These are phyloP conservation scores for Labeo rohita DNA, from an alignment of 2,113 vertebrate species.

Conservation along the genomic window DNA sequence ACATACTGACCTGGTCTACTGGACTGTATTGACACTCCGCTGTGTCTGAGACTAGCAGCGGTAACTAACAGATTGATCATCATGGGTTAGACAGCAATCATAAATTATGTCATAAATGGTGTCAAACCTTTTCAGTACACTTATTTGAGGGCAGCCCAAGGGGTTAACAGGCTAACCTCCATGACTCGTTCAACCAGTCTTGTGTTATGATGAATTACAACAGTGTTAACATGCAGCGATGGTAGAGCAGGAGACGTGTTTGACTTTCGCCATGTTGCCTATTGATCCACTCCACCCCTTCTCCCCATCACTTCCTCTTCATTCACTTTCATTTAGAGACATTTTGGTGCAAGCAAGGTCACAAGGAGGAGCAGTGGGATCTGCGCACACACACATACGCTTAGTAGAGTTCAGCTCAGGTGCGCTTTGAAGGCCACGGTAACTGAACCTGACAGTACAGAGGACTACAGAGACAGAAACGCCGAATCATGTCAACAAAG, in stretches of 20 bases:
- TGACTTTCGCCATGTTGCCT: background rate
- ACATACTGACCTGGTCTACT: no score
- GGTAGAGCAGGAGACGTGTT: background rate
- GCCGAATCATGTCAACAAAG: conserved; percentile 47
- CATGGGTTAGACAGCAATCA: conserved; percentile 50
- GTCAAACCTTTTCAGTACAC: conserved; percentile 8
- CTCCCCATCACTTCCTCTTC: background rate
- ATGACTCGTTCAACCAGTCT: background rate
- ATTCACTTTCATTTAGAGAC: background rate
- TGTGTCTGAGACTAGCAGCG: background rate
- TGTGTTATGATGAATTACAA: conserved; percentile 60
- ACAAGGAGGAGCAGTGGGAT: background rate
- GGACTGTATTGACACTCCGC: no score
- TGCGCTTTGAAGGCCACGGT: background rate
- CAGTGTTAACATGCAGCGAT: background rate
- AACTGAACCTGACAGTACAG: background rate
- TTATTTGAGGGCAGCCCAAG: background rate
- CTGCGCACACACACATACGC: background rate
- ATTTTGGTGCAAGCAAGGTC: conserved; percentile 6
- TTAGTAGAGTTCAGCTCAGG: background rate
- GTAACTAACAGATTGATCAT: conserved; percentile 43
- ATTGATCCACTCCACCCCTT: background rate
- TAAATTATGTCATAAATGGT: conserved; percentile 58
- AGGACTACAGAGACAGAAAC: conserved; percentile 32
- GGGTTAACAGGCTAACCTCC: conserved; percentile 67